Evolutionary conservation across 2,797 vertebrate species (phyloP), one percentile per base, ranked within the genome.

Genomic region (Anolis apletophallus): DNA sequence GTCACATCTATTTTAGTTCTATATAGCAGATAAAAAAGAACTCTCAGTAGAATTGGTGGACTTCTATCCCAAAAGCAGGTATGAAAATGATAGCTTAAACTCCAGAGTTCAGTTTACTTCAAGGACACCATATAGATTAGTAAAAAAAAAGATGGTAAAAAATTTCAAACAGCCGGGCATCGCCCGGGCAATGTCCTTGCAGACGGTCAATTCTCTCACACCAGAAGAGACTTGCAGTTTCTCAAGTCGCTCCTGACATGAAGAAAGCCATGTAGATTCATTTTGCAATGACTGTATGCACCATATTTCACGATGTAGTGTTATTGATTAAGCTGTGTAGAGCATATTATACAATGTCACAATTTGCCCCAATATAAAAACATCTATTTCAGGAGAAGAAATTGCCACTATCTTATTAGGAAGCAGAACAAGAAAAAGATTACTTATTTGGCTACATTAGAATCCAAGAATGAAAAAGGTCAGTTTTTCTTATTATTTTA

Each of bases 261-360:
- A n/a, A n/a, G n/a, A n/a, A n/a, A n/a, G n/a, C n/a, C n/a, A 34
- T 71, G 32, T 71, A n/a, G 29, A 36, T 90, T 88, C 64, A 82
- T 36, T n/a, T 71, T 34, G 13, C 72, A 80, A 7, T 23, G 64
- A 67, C 19, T 0, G n/a, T 23, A 2, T 68, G 36, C n/a, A 71
- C 19, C 26, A 40, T 13, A 46, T 40, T 67, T 67, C 3, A 50
- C 26, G 64, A 32, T 61, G 36, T n/a, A 64, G 26, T 80, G 32
- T 26, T 40, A 14, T 10, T 67, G 26, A n/a, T 80, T n/a, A 67
- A 14, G 21, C 21, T 14, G 19, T 6, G n/a, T n/a, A 16, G 32
- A 26, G 13, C 16, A 80, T 64, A 26, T 9, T 17, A 34, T 32
- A 23, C 17, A 14, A 17, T 46, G 40, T 9, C 40, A 36, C 29